Conservation (phyloP, 1,140 invertebrate species). For the Triops longicaudatus region DNA sequence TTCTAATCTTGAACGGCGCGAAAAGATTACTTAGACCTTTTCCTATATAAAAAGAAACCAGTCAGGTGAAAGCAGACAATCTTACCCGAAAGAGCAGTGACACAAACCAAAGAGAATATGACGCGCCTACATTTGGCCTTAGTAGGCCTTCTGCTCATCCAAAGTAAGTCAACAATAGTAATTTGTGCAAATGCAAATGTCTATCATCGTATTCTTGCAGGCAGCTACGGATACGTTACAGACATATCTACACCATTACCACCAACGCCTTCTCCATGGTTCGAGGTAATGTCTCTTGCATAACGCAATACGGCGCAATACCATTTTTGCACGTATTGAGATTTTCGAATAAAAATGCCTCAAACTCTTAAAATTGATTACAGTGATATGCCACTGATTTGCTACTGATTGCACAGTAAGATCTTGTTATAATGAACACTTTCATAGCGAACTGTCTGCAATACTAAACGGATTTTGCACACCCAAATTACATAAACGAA, state of each 20-base stretch:
- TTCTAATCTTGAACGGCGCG: neutral
- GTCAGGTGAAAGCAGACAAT: neutral
- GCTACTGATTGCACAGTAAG: too few species aligned
- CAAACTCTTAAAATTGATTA: too few species aligned
- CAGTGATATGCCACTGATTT: too few species aligned
- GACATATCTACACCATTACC: neutral
- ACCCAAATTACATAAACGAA: too few species aligned
- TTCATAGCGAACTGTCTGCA: too few species aligned
- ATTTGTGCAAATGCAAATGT: neutral
- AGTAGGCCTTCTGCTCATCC: neutral
- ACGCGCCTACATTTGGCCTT: neutral
- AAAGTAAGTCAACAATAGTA: neutral
- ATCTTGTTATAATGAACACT: too few species aligned
- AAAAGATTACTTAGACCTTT: constrained; percentile 7
- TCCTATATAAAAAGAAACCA: neutral
- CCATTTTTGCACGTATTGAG: too few species aligned
- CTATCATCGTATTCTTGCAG: neutral
- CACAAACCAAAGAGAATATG: neutral
- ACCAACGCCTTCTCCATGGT: neutral
- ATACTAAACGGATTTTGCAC: too few species aligned
- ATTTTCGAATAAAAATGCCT: too few species aligned
- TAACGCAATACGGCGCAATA: too few species aligned
- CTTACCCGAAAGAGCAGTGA: neutral
- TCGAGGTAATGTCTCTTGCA: neutral
- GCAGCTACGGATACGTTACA: neutral